Evolutionary conservation across 1,140 invertebrate genomes (phyloP).

Genomic region (Drosophila busckii): DNA sequence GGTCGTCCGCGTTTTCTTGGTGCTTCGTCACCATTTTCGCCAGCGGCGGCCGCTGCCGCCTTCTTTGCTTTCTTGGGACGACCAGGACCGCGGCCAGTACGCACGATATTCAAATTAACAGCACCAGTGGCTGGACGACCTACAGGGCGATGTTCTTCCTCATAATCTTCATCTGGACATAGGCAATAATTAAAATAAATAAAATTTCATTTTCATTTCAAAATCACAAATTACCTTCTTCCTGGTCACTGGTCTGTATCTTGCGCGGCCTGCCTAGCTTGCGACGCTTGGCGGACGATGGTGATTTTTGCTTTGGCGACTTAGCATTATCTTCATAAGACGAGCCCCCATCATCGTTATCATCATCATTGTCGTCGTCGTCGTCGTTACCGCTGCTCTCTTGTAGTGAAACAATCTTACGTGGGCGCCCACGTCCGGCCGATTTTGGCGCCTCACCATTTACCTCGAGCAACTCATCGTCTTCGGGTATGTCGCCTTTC

Average conservation of each 20-base stretch:
- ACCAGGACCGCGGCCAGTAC: constrained; percentile 57
- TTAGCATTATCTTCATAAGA: constrained; percentile 1
- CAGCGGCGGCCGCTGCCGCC: not conserved
- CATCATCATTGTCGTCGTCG: constrained; percentile 27
- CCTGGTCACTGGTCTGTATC: constrained; percentile 54
- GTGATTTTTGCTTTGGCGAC: constrained; percentile 16
- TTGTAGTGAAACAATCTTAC: not conserved
- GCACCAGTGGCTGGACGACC: constrained; percentile 57
- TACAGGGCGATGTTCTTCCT: constrained; percentile 39
- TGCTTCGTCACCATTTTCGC: constrained; percentile 31
- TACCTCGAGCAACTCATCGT: constrained; percentile 16
- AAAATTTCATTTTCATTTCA: not conserved
- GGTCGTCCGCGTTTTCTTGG: constrained; percentile 56
- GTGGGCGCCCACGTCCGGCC: constrained; percentile 55
- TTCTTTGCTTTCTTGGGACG: constrained; percentile 49
- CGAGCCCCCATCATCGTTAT: constrained; percentile 15
- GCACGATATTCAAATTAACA: constrained; percentile 58
- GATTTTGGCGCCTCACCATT: constrained; percentile 18
- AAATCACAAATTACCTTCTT: constrained; percentile 27
- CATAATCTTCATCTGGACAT: constrained; percentile 27
- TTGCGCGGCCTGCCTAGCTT: constrained; percentile 44
- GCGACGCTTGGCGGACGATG: constrained; percentile 41
- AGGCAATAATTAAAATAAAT: not conserved
- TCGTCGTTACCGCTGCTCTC: constrained; percentile 12
- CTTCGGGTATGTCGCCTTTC: constrained; percentile 16